phyloP scores from a whole-genome alignment of 2,888 invertebrate species.

The Tipula helvola region DNA sequence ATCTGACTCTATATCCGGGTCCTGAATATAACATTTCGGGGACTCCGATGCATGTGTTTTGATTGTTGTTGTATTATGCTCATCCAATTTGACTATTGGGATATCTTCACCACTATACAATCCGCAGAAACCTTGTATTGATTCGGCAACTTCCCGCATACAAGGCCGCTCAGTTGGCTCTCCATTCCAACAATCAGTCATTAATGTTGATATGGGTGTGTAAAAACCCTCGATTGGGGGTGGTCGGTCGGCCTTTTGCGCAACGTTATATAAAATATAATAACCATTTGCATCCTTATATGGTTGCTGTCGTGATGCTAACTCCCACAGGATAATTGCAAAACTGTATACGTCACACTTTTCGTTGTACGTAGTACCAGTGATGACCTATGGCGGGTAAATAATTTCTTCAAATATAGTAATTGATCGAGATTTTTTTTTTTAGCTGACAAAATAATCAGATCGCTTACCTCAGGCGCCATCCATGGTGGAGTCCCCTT shows the following conservation, averaged over 20 bases:
- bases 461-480: constrained; percentile 90
- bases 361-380: constrained; percentile 84
- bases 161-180: constrained; percentile 73
- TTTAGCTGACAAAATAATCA: background rate
- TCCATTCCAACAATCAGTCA: constrained; percentile 88
- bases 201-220: constrained; percentile 71
- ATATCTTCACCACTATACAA: constrained; percentile 69
- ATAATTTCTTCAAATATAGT: too few species aligned
- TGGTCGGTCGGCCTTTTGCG: constrained; percentile 64
- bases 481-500: constrained; percentile 98
- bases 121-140: constrained; percentile 59
- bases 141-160: constrained; percentile 67
- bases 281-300: constrained; percentile 68
- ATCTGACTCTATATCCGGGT: too few species aligned
- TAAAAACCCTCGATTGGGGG: constrained; percentile 79
- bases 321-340: constrained; percentile 97
- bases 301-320: constrained; percentile 78
- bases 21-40: background rate
- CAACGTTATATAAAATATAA: constrained; percentile 90
- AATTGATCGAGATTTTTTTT: too few species aligned
- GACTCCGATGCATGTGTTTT: background rate
- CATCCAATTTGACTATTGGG: constrained; percentile 51
- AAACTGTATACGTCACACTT: constrained; percentile 99
- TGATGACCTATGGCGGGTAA: constrained; percentile 44
- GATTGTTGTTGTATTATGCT: background rate